Base-by-base conservation (phyloP, 2,113 vertebrate species). In the Neolamprologus hecqui region DNA sequence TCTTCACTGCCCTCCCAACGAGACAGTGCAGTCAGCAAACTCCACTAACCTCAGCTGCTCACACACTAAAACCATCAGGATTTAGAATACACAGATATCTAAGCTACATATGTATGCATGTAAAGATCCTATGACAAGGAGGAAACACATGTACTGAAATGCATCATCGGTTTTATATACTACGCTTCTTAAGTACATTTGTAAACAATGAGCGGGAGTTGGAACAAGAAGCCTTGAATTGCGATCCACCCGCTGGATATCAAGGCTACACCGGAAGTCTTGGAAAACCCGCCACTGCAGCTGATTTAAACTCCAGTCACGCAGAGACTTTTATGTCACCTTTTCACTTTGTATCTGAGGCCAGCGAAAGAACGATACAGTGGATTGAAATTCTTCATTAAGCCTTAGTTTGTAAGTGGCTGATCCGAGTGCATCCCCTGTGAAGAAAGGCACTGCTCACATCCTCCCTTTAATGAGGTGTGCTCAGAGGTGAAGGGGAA, bases 381-480 rank as follows among this genome's bases (percentile, higher is more conserved):
- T 6, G 21, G 9, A 15, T 2, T 45, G 13, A 31, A n/a, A 19
- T 42, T 81, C 35, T 37, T 81, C 35, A 81, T 82, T 49, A 84
- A 51, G 12, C 45, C 37, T 65, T 14, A 15, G 9, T 91, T 81
- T 49, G 77, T 40, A 26, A 57, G 63, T 17, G 2, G 40, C 82
- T 80, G 1, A 70, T 8, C 8, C 14, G 7, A 53, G 15, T 17
- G 13, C 19, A 37, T 13, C 33, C 54, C 84, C 60, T 4, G 60
- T 17, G 45, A 70, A 42, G 49, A 15, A n/a, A 10, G 0, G 6
- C 26, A 37, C 37, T 73, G 82, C 31, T 60, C 68, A 60, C 42
- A 17, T 49, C 53, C 45, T 81, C 57, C 58, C 19, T 73, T 40
- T 92, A 82, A 88, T 55, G 83, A 90, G 86, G 7, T 40, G 15